These are phyloP conservation scores for Drosophila anceps DNA, from an alignment of 2,888 invertebrate species.

Conservation along the genomic window DNA sequence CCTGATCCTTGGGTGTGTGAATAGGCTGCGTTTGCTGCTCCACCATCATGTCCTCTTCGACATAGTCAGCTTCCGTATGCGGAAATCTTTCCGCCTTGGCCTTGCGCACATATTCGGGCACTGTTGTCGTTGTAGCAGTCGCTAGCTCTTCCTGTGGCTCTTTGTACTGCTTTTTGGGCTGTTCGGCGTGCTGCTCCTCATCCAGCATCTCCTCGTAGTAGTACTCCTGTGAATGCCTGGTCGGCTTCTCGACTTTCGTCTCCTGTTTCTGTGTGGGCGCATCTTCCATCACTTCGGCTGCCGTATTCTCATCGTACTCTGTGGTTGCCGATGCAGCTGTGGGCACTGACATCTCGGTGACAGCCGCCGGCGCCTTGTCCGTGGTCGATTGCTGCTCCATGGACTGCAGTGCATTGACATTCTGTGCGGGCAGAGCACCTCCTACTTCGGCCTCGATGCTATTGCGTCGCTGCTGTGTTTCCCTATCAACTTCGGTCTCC, in stretches of 20 bases:
- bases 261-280: slow-evolving; percentile 48
- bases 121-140: slow-evolving; percentile 65
- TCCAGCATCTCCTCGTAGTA: slow-evolving; percentile 59
- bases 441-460: slow-evolving; percentile 58
- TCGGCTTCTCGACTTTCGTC: slow-evolving; percentile 27
- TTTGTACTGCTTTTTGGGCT: slow-evolving; percentile 25
- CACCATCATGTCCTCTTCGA: slow-evolving; percentile 57
- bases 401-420: slow-evolving; percentile 26
- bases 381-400: slow-evolving; percentile 38
- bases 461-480: slow-evolving; percentile 58
- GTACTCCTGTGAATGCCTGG: slow-evolving; percentile 45
- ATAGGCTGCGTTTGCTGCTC: slow-evolving; percentile 52
- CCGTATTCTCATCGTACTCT: slow-evolving; percentile 49
- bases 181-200: slow-evolving; percentile 46
- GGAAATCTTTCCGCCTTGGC: slow-evolving; percentile 69
- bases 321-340: not conserved
- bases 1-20: slow-evolving; percentile 16
- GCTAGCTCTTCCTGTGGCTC: slow-evolving; percentile 12
- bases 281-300: slow-evolving; percentile 48
- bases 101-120: slow-evolving; percentile 82
- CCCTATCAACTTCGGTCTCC: slow-evolving; percentile 66
- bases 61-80: slow-evolving; percentile 51
- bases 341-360: slow-evolving; percentile 36
- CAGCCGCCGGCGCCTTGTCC: slow-evolving; percentile 43
- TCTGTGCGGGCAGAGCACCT: slow-evolving; percentile 19